Evolutionary conservation across 1,140 invertebrate species (phyloP).

Genomic region (Drosophila rufa): DNA sequence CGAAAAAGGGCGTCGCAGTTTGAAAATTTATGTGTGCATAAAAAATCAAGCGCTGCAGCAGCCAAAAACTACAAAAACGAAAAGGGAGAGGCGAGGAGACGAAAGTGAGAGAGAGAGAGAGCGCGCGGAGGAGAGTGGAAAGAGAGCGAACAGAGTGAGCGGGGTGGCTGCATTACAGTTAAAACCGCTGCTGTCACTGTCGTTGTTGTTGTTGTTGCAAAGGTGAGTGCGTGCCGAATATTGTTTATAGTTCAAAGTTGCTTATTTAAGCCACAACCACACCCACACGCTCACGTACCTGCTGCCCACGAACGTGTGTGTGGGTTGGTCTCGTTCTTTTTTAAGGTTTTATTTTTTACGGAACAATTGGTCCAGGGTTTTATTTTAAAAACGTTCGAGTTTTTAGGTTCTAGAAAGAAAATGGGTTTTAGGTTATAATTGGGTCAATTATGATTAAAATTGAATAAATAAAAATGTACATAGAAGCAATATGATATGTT

Average conservation of each 20-base stretch:
- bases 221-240: constrained; percentile 77
- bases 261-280: constrained; percentile 39
- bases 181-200: constrained; percentile 9
- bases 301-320: constrained; percentile 6
- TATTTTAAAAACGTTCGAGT: neutral
- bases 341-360: constrained; percentile 16
- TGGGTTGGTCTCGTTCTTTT: constrained; percentile 43
- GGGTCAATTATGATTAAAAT: too few species aligned
- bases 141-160: constrained; percentile 13
- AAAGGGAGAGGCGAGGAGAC: constrained; percentile 15
- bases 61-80: constrained; percentile 39
- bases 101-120: constrained; percentile 18
- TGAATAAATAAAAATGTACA: too few species aligned
- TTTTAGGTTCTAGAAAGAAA: neutral
- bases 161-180: constrained; percentile 34
- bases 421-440: too few species aligned
- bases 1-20: constrained; percentile 74
- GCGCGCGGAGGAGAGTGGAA: constrained; percentile 12
- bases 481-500: too few species aligned
- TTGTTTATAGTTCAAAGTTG: constrained; percentile 58
- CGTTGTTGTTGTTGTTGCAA: constrained; percentile 40
- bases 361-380: constrained; percentile 13
- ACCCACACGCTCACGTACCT: constrained; percentile 29
- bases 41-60: constrained; percentile 56
- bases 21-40: constrained; percentile 64